Evolutionary conservation across 2,113 vertebrate species (phyloP).

Genomic region (Ictalurus punctatus): DNA sequence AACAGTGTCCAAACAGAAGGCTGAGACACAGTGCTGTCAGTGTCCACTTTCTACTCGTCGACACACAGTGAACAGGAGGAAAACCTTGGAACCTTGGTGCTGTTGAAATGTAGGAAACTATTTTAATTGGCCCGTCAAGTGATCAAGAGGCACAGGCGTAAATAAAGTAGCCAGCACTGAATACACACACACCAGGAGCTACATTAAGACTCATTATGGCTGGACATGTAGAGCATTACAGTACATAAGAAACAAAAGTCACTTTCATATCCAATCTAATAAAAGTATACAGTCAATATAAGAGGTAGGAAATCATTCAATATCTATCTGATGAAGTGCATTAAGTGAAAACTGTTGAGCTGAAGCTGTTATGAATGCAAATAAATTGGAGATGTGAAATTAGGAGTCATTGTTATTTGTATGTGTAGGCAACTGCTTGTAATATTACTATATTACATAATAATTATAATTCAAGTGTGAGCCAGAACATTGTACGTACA

Average conservation of each 20-base stretch:
- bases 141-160: not conserved
- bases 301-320: not conserved
- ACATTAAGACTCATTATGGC: not conserved
- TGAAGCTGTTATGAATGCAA: not conserved
- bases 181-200: not conserved
- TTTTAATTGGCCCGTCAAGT: slow-evolving; percentile 51
- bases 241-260: not conserved
- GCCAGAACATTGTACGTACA: not conserved
- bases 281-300: not conserved
- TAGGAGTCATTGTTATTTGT: not conserved
- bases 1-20: not conserved
- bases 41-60: not conserved
- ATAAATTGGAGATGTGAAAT: not conserved
- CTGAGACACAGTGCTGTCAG: not conserved
- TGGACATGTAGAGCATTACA: not conserved
- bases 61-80: not conserved
- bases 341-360: not conserved
- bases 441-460: not conserved
- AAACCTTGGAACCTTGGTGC: slow-evolving; percentile 4
- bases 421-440: not conserved
- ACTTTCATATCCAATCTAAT: not conserved
- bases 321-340: not conserved
- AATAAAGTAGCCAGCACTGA: slow-evolving; percentile 14
- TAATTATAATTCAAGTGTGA: not conserved
- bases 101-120: slow-evolving; percentile 52